Evolutionary conservation across 1,140 invertebrate genomes (phyloP), one percentile per base, ranked within the genome.

Genomic region (Lepidurus arcticus): DNA sequence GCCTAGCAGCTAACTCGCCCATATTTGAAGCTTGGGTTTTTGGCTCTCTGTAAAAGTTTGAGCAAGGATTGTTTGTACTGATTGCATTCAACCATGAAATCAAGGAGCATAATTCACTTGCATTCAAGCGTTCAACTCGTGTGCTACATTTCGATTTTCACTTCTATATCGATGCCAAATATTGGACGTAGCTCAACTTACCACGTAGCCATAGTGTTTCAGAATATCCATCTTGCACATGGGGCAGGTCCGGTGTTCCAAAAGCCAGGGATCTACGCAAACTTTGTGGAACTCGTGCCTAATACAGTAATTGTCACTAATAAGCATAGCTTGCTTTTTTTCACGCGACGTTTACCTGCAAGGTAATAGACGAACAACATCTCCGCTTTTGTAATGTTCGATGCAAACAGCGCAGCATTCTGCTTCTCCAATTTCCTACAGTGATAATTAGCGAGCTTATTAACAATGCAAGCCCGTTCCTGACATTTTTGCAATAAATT

Each of bases 181-280:
- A 7, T 21, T 65, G 0, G 0, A 16, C 1, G 16, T n/a, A 1
- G 13, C 53, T 65, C 8, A 65, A 65, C 53, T 24, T 79, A 80
- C 79, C 75, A 80, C 79, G 34, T 77, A 80, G 26, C 79, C 79
- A 85, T 95, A 97, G 82, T 94, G 93, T 84, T 94, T 92, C 16
- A 97, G 88, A 83, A 98, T 96, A 85, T 97, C 94, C 90, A 95
- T 91, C 86, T 97, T 97, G 86, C 95, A 97, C 93, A 97, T 96
- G 16, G 95, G 94, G 86, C 95, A 97, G 26, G 94, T 96, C 79
- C 94, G 87, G 84, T 97, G 93, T 83, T 97, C 94, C 80, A 97
- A 85, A 42, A 98, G 87, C 95, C 95, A 98, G 5, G 94, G 94
- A 87, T 98, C 95, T 78, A 98, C 95, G 87, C 95, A 97, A 79